A percentile compares a stretch with the other conserved stretches of the same genome.
phyloP scores from a whole-genome alignment of 2,888 invertebrate species.

The Notocelia uddmanniana region DNA sequence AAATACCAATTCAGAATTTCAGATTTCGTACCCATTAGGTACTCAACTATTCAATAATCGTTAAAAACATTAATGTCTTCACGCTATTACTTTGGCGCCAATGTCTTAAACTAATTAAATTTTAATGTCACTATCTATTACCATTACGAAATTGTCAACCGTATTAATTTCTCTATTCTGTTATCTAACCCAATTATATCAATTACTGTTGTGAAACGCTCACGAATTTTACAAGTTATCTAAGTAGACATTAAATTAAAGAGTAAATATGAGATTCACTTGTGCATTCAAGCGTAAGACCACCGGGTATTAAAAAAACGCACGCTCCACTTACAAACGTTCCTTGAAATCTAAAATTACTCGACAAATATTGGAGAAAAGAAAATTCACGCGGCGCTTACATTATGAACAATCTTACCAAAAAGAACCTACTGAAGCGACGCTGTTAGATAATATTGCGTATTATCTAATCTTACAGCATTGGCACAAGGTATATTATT shows the following conservation, averaged over 20 bases:
- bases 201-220: constrained; percentile 23
- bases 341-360: constrained; percentile 47
- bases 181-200: constrained; percentile 21
- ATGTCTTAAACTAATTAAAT: constrained; percentile 5
- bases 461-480: neutral
- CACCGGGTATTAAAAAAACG: constrained; percentile 25
- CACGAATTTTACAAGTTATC: constrained; percentile 18
- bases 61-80: neutral
- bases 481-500: constrained; percentile 6
- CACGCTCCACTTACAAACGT: constrained; percentile 37
- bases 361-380: constrained; percentile 50
- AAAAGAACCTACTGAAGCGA: constrained; percentile 48
- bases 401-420: constrained; percentile 56
- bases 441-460: constrained; percentile 8
- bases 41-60: neutral
- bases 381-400: constrained; percentile 78
- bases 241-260: constrained; percentile 2
- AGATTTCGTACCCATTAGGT: too few species aligned
- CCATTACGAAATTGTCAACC: constrained; percentile 23
- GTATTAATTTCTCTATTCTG: constrained; percentile 19
- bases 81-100: constrained; percentile 15
- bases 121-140: constrained; percentile 16
- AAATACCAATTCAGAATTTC: too few species aligned
- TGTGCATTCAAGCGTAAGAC: constrained; percentile 15
- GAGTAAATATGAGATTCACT: constrained; percentile 13